Base-by-base conservation (phyloP, 2,113 vertebrate species). In the Synodontis membranacea region DNA sequence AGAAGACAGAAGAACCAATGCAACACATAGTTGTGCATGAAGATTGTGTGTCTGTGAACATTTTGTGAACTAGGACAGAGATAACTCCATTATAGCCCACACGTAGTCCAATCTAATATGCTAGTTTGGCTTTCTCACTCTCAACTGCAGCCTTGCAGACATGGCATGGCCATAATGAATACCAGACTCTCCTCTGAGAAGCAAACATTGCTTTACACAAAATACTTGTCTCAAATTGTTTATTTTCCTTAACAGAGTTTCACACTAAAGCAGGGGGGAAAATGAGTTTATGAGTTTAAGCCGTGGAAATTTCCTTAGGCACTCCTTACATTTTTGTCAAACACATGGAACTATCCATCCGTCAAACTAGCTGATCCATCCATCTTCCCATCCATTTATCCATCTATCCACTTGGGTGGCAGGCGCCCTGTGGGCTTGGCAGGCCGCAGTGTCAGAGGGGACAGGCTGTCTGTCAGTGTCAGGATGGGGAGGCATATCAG, bases 391-490 rank as follows among this genome's bases (percentile, higher is more conserved):
- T 91, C 82, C 86, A 86, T 86, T 70, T 82, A 85, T 85, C 85
- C 85, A 83, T 87, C 86, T 72, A 58, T 91, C 90, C 82, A 91
- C 93, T 90, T 95, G 95, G 94, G 94, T 94, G 94, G 93, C 91
- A 90, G 90, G 89, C 64, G 80, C 90, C 92, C 91, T 79, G 90
- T 88, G 85, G 91, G 83, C 89, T 92, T 86, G 11, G 66, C 86
- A 88, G 83, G 86, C 86, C 84, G 19, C 84, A 46, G 83, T 93
- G 94, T 94, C 93, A 94, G 92, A 93, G 92, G 89, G 90, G 94
- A 93, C 91, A 91, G 86, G 91, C 90, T 90, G 91, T 96, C 95
- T 96, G 93, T 96, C 95, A 95, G 89, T 92, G 82, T 93, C 90
- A 88, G 91, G 90, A 89, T 92, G 88, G 91, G 70, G 85, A 70